These are phyloP conservation scores for Odocoileus virginianus DNA, from an alignment of 2,113 vertebrate species.

Conservation along the genomic window DNA sequence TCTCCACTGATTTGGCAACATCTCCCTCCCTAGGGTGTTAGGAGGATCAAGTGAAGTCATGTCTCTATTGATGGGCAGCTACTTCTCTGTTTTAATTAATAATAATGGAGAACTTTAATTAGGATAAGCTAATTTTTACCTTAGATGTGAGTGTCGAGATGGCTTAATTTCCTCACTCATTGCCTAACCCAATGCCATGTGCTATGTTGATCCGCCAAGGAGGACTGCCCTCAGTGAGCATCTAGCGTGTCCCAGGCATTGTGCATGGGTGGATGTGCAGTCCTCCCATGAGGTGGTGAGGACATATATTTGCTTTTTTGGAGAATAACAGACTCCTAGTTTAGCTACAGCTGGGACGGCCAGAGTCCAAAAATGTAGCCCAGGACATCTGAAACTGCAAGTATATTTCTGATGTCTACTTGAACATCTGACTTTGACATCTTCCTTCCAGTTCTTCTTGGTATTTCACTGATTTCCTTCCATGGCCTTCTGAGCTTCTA, in stretches of 20 bases:
- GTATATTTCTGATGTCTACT: neutral
- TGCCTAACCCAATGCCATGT: neutral
- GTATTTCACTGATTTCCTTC: neutral
- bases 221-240: neutral
- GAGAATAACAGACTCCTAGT: constrained; percentile 34
- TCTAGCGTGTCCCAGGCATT: rapidly evolving
- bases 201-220: neutral
- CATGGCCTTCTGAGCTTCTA: neutral
- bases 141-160: neutral
- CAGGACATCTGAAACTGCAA: constrained; percentile 11
- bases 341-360: constrained; percentile 15
- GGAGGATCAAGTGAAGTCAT: neutral
- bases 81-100: neutral
- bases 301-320: constrained; percentile 18
- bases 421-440: neutral
- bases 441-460: neutral
- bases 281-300: neutral
- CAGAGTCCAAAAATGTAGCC: constrained; percentile 47
- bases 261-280: rapidly evolving
- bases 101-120: neutral
- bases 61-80: neutral
- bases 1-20: neutral
- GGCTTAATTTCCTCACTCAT: neutral
- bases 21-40: neutral
- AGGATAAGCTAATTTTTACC: neutral